phyloP scores from a whole-genome alignment of 2,113 vertebrate genomes.

The Brienomyrus brachyistius region DNA sequence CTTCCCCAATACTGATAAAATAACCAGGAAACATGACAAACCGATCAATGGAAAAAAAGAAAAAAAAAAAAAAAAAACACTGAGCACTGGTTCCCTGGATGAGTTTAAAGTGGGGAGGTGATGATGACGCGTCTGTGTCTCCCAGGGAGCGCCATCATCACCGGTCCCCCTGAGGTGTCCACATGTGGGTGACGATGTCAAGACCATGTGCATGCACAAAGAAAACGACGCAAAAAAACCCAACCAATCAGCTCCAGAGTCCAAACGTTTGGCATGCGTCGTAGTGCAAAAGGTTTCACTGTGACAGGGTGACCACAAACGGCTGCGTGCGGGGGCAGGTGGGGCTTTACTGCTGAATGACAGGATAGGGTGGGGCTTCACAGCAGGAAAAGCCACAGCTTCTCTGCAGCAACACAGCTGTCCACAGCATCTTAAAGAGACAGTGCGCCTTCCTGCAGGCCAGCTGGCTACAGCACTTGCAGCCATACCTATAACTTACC shows the following conservation, averaged over 20 bases:
- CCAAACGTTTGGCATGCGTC: conserved; percentile 15
- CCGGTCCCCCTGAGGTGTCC: neutral
- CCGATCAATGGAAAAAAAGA: neutral
- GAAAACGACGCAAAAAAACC: conserved; percentile 2
- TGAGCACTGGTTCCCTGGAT: neutral
- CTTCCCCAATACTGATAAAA: conserved; percentile 8
- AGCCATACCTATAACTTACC: neutral
- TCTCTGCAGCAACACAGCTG: neutral
- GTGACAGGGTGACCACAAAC: conserved; percentile 1
- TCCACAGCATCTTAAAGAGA: conserved; percentile 15
- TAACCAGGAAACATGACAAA: neutral
- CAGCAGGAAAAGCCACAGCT: neutral
- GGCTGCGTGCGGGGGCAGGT: conserved; percentile 7
- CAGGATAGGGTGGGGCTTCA: neutral
- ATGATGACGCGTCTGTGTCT: neutral
- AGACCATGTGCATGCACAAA: conserved; percentile 7
- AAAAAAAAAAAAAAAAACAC: neutral
- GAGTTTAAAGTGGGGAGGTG: neutral
- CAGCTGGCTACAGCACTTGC: neutral
- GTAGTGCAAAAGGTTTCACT: neutral
- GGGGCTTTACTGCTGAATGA: neutral
- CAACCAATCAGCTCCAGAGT: conserved; percentile 13
- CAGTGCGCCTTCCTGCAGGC: conserved; percentile 22
- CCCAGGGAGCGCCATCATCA: neutral
- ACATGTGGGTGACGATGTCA: neutral